These are phyloP conservation scores for Drosophila kikkawai DNA, from an alignment of 1,140 invertebrate genomes.

Conservation along the genomic window DNA sequence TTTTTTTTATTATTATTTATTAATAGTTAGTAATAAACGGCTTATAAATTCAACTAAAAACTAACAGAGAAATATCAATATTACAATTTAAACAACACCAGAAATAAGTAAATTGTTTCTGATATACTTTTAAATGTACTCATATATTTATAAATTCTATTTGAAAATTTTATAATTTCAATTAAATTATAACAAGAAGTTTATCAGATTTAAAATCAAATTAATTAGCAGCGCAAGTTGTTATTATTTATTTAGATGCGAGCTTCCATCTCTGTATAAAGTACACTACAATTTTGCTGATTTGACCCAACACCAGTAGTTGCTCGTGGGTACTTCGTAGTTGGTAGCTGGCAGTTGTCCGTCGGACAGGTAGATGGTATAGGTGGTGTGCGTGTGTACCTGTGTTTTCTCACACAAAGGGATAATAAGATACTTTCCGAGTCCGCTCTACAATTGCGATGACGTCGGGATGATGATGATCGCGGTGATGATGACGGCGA, in stretches of 20 bases:
- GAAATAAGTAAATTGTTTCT: too few relatives aligned
- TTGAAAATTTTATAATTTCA: too few relatives aligned
- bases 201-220: background rate
- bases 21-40: too few relatives aligned
- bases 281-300: background rate
- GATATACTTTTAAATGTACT: too few relatives aligned
- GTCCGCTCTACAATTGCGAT: constrained; percentile 64
- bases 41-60: too few relatives aligned
- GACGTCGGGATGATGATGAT: constrained; percentile 63
- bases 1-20: too few relatives aligned
- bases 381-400: constrained; percentile 19
- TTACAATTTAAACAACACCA: too few relatives aligned
- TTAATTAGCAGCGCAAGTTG: background rate
- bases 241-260: background rate
- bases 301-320: constrained; percentile 16
- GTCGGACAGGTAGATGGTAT: constrained; percentile 58
- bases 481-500: constrained; percentile 49
- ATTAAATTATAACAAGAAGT: background rate
- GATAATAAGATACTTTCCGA: constrained; percentile 69
- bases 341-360: constrained; percentile 67
- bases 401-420: constrained; percentile 53
- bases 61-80: too few relatives aligned
- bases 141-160: too few relatives aligned
- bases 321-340: background rate
- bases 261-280: background rate